phyloP scores from a whole-genome alignment of 2,113 vertebrate species.

The Laticauda colubrina region DNA sequence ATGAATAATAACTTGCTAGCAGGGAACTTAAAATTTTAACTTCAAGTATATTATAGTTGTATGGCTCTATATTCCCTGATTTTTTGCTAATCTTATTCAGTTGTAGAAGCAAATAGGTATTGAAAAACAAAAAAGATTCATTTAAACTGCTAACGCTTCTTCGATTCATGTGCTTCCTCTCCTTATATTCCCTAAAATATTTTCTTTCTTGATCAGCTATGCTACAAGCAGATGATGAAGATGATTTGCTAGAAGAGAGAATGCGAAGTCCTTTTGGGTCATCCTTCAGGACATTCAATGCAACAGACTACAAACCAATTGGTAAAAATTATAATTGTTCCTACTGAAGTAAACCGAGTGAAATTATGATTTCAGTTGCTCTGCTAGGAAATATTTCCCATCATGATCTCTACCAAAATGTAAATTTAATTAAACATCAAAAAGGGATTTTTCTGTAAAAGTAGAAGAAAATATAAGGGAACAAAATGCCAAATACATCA shows the following conservation, averaged over 20 bases:
- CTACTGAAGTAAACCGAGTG: background rate
- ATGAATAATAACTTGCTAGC: background rate
- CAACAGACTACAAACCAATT: slow-evolving; percentile 98
- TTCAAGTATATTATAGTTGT: background rate
- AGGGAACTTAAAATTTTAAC: background rate
- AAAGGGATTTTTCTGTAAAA: background rate
- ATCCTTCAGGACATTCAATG: slow-evolving; percentile 97
- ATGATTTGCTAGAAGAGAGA: slow-evolving; percentile 94
- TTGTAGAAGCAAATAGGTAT: background rate
- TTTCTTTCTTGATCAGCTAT: slow-evolving; percentile 77
- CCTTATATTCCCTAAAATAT: background rate
- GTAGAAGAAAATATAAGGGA: background rate
- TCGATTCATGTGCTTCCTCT: background rate
- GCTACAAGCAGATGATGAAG: slow-evolving; percentile 97
- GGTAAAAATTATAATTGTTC: slow-evolving; percentile 70
- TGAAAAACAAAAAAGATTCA: background rate
- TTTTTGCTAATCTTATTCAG: background rate
- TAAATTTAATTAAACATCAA: background rate
- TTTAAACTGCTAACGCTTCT: background rate
- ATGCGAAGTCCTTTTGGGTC: slow-evolving; percentile 99
- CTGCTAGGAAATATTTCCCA: background rate
- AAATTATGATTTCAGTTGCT: background rate
- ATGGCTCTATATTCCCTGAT: background rate
- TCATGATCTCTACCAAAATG: background rate
- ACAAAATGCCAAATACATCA: background rate